Percentiles rank a stretch among this genome's conserved stretches.
These are phyloP conservation scores for Calonectris borealis DNA, from an alignment of 2,113 vertebrate species.

Conservation along the genomic window DNA sequence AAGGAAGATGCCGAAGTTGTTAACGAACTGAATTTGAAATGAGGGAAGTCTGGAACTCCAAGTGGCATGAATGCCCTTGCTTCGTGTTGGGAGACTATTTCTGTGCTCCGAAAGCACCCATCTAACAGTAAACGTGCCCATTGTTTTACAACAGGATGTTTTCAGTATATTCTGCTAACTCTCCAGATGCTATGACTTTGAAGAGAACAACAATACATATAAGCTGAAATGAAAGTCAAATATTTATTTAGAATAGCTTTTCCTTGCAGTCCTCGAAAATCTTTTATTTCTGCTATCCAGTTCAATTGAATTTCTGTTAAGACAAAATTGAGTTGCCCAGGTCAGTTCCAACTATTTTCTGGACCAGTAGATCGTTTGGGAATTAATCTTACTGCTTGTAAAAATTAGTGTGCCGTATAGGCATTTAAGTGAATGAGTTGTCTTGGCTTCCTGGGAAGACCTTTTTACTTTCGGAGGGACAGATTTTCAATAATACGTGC, in stretches of 20 bases:
- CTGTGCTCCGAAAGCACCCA: background rate
- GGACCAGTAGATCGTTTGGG: background rate
- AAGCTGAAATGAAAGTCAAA: background rate
- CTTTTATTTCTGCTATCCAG: background rate
- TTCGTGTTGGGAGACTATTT: background rate
- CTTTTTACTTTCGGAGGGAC: background rate
- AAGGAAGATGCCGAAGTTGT: background rate
- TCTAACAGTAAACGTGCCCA: background rate
- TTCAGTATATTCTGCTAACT: background rate
- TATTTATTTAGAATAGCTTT: background rate
- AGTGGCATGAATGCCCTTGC: background rate
- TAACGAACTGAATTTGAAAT: background rate
- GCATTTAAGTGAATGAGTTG: background rate
- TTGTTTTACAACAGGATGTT: conserved; percentile 3
- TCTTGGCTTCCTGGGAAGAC: background rate
- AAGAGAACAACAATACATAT: background rate
- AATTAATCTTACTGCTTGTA: background rate
- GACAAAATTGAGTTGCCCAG: background rate
- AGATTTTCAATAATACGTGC: background rate
- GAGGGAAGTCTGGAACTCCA: background rate
- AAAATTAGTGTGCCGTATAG: background rate
- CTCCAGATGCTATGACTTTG: background rate
- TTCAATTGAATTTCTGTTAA: background rate
- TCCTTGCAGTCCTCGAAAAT: background rate
- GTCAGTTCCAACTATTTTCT: background rate